These are phyloP conservation scores for Spinus pinus DNA, from an alignment of 2,797 vertebrate genomes.

Conservation along the genomic window DNA sequence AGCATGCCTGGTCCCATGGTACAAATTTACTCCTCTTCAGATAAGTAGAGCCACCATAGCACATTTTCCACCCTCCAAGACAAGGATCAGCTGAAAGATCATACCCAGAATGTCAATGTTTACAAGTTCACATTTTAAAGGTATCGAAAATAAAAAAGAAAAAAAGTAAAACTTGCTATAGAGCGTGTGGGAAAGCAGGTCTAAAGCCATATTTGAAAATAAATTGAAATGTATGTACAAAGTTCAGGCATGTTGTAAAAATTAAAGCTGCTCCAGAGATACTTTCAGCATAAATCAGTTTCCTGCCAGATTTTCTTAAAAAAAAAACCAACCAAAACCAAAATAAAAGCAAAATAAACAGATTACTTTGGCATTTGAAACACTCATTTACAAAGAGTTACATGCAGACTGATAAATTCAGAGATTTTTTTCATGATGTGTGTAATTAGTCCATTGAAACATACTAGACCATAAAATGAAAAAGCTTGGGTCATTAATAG, in stretches of 20 bases:
- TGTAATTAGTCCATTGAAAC: neutral
- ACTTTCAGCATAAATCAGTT: neutral
- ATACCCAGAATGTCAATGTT: neutral
- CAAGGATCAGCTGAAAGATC: neutral
- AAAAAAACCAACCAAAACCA: neutral
- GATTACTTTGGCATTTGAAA: neutral
- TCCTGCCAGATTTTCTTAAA: neutral
- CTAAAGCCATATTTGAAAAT: neutral
- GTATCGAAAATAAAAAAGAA: neutral
- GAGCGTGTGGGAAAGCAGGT: neutral
- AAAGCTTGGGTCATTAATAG: neutral
- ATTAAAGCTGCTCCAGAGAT: neutral
- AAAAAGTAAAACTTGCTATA: neutral
- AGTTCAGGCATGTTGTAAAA: conserved; percentile 4
- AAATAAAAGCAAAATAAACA: neutral
- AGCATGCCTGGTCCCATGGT: neutral
- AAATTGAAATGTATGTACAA: neutral
- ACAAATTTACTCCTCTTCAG: neutral
- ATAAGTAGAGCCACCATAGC: neutral
- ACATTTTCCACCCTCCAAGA: neutral
- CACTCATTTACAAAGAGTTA: neutral
- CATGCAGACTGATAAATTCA: neutral
- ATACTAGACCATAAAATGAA: neutral
- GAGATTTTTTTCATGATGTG: neutral
- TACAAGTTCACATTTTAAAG: neutral